Base-by-base conservation (phyloP, 2,888 invertebrate species). In the Rhorus exstirpatorius region DNA sequence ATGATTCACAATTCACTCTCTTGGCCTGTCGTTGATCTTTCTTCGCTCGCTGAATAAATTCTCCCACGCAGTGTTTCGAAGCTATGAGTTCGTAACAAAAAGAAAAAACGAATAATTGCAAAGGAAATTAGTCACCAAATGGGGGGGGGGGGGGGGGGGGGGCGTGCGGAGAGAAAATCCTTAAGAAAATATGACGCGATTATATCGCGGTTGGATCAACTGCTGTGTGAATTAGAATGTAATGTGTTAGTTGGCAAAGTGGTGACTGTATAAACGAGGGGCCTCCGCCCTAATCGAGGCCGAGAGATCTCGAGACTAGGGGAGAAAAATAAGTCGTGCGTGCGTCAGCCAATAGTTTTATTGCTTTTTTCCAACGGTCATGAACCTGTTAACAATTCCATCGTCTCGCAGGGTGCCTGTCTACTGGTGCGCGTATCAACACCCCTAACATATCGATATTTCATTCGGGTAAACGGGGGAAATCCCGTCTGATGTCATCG, bases 331-430 rank as follows among this genome's bases (percentile, higher is more conserved):
- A 38, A 55, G 53, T 75, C 38, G n/a, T n/a, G 46, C 61, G 63
- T 77, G 81, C 74, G 74, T 82, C 78, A 78, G 77, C 75, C 31
- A 31, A 46, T 51, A 41, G 41, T 26, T 65, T 53, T 24, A 70
- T 53, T 72, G 60, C 58, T 46, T 46, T 72, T 60, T 41, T 41
- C 49, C 31, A 31, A 35, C 44, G 44, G 35, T 61, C 72, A 38
- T 74, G 74, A 70, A 82, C 72, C 74, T 78, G 78, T 74, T 78
- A 74, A 82, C 78, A 67, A 74, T 65, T 46, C 58, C 63, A 17
- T 76, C 44, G 24, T 76, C 63, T 41, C 19, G 61, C 35, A 35
- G 67, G 61, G 77, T 19, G 60, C 24, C 3, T 35, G 12, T 21
- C 21, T 6, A 55, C 12, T 26, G 55, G 41, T 14, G 10, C 41